Evolutionary conservation across 2,888 invertebrate genomes (phyloP).

Genomic region (Cetonia aurata): DNA sequence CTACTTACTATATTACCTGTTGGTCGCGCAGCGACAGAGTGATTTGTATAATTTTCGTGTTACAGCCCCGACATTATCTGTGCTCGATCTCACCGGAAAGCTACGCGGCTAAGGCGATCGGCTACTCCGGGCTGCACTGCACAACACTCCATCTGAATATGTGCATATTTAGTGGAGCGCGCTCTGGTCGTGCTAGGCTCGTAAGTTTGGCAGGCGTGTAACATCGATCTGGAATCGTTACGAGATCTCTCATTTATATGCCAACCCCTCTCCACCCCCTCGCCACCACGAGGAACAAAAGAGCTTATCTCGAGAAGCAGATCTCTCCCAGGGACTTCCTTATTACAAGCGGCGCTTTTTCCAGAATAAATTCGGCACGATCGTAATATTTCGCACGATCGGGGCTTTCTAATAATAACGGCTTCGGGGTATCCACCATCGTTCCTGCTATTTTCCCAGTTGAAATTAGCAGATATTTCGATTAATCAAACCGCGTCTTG

Average conservation of each 20-base stretch:
- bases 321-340: conserved; percentile 53
- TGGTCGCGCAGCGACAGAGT: conserved; percentile 9
- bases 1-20: no score
- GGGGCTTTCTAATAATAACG: neutral
- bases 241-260: conserved; percentile 63
- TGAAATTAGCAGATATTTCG: neutral
- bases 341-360: conserved; percentile 51
- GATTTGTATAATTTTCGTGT: conserved; percentile 48
- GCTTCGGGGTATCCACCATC: conserved; percentile 17
- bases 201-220: conserved; percentile 64
- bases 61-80: conserved; percentile 44
- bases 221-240: conserved; percentile 65
- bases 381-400: neutral
- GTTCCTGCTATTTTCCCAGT: neutral
- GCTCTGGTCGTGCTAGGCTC: conserved; percentile 50
- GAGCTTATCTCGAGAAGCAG: conserved; percentile 57
- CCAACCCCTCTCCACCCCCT: conserved; percentile 56
- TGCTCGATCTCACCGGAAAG: conserved; percentile 45
- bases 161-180: conserved; percentile 62
- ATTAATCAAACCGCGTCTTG: conserved; percentile 1
- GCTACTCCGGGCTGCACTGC: neutral
- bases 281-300: conserved; percentile 51
- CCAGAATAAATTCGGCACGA: conserved; percentile 41
- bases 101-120: conserved; percentile 37
- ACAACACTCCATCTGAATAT: conserved; percentile 55